Percentiles rank a stretch among this genome's conserved stretches.
Conservation (phyloP, 2,797 vertebrate genomes). For the Vireo griseus region DNA sequence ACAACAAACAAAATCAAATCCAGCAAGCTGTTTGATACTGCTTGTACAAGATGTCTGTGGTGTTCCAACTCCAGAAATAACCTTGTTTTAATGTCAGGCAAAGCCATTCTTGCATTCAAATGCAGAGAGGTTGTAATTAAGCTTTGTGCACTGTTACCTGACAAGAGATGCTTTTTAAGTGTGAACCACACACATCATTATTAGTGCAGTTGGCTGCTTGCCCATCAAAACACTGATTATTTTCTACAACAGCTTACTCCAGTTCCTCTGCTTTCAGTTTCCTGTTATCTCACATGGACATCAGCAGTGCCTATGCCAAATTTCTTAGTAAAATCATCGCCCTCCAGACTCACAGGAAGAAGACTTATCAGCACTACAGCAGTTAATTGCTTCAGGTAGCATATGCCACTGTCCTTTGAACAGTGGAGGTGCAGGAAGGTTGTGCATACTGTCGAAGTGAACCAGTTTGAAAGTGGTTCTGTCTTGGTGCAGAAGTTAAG, state of each 20-base stretch:
- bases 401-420: slow-evolving; percentile 11
- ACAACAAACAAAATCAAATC: background rate
- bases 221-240: slow-evolving; percentile 35
- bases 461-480: background rate
- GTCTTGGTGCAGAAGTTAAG: background rate
- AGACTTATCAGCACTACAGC: background rate
- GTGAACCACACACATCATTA: slow-evolving; percentile 8
- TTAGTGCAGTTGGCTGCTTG: slow-evolving; percentile 8
- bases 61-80: background rate
- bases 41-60: background rate
- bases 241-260: slow-evolving; percentile 19
- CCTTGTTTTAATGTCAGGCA: background rate
- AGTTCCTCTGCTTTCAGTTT: slow-evolving; percentile 25
- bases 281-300: slow-evolving; percentile 21
- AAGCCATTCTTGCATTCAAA: background rate
- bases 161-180: background rate
- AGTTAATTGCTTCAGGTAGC: slow-evolving; percentile 37
- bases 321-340: background rate
- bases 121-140: background rate
- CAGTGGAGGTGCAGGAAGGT: background rate
- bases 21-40: background rate
- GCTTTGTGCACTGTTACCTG: background rate
- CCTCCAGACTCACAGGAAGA: slow-evolving; percentile 25
- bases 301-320: slow-evolving; percentile 33
- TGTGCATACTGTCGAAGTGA: background rate